Evolutionary conservation across 2,888 invertebrate genomes (phyloP).

Genomic region (Caenorhabditis panamensis): DNA sequence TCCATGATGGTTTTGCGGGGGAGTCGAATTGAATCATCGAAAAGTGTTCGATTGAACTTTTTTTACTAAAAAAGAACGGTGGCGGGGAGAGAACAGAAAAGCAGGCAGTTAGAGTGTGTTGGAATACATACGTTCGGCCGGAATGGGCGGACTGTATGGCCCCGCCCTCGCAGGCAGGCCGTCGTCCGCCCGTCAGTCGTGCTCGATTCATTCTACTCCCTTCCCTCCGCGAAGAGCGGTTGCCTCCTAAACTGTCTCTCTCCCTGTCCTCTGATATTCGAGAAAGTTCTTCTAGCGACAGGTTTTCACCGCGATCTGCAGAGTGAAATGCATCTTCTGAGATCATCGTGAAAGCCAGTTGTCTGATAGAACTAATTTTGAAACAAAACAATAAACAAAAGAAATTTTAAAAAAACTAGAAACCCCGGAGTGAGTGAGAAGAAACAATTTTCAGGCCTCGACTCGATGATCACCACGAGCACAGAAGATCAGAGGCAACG

Average conservation of each 20-base stretch:
- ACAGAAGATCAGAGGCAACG: neutral
- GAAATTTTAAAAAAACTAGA: neutral
- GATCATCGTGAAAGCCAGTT: constrained; percentile 78
- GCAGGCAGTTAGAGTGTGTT: constrained; percentile 17
- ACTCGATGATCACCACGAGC: constrained; percentile 14
- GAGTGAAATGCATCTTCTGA: constrained; percentile 67
- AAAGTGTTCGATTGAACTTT: constrained; percentile 29
- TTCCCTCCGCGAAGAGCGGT: constrained; percentile 34
- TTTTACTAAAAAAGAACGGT: constrained; percentile 19
- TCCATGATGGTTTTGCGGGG: neutral
- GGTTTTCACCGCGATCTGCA: constrained; percentile 77
- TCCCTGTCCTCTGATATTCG: constrained; percentile 15
- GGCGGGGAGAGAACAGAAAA: neutral
- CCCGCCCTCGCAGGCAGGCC: constrained; percentile 48
- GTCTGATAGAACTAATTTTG: constrained; percentile 33
- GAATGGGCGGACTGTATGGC: constrained; percentile 58
- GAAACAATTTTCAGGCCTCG: constrained; percentile 29
- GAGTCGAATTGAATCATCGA: constrained; percentile 1
- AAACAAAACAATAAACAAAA: neutral
- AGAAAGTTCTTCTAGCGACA: constrained; percentile 49
- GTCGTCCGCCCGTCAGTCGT: constrained; percentile 30
- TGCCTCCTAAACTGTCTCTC: constrained; percentile 12
- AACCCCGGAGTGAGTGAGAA: constrained; percentile 2
- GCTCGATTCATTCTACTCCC: constrained; percentile 54
- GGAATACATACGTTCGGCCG: constrained; percentile 33